Conservation (phyloP, 2,888 invertebrate species). For the Ochropleura plecta region DNA sequence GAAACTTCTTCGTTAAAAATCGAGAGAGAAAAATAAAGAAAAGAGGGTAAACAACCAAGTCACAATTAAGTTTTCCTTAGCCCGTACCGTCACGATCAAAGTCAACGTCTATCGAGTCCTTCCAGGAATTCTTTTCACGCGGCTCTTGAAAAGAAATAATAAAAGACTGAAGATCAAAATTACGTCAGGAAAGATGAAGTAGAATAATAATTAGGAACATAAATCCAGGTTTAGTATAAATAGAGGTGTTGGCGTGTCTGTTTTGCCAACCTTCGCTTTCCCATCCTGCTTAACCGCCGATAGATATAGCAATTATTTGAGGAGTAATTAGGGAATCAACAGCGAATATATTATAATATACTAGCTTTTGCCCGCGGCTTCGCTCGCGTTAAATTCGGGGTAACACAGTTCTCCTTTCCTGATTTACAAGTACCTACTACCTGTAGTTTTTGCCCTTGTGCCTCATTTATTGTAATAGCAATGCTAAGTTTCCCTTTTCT, state of each 20-base stretch:
- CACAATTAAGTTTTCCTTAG: not conserved
- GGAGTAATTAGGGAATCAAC: constrained; percentile 38
- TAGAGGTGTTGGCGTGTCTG: constrained; percentile 3
- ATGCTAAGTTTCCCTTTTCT: too few species aligned
- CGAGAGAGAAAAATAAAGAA: too few species aligned
- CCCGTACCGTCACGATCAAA: not conserved
- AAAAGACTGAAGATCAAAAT: not conserved
- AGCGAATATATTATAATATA: too few species aligned
- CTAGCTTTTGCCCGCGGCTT: too few species aligned
- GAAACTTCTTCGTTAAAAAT: not conserved
- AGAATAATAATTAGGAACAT: constrained; percentile 23
- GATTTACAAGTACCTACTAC: too few species aligned
- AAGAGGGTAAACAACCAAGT: not conserved
- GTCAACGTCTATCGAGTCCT: not conserved
- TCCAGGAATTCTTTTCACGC: not conserved
- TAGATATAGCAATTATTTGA: constrained; percentile 62
- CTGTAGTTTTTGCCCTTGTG: too few species aligned
- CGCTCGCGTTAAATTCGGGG: too few species aligned
- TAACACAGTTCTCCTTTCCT: too few species aligned
- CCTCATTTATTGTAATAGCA: too few species aligned
- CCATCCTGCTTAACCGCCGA: constrained; percentile 60
- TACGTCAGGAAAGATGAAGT: constrained; percentile 2
- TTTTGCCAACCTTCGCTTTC: constrained; percentile 68
- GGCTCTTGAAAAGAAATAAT: not conserved
- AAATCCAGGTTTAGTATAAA: constrained; percentile 22